phyloP scores from a whole-genome alignment of 2,113 vertebrate genomes.

The Acrocephalus arundinaceus region DNA sequence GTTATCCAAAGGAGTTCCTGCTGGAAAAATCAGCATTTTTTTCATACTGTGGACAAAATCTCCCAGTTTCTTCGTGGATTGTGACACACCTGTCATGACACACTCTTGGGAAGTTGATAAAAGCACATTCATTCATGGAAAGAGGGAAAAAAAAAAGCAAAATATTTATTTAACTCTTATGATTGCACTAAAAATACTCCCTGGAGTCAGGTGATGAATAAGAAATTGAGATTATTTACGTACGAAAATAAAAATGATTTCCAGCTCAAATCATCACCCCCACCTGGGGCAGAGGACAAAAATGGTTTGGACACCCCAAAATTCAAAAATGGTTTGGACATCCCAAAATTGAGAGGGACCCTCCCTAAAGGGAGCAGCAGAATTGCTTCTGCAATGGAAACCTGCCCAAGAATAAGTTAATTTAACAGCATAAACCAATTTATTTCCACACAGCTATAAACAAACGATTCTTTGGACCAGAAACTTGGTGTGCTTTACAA shows the following conservation, averaged over 20 bases:
- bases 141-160: background rate
- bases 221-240: background rate
- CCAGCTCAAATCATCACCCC: background rate
- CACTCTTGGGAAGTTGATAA: background rate
- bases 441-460: background rate
- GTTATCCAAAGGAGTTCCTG: background rate
- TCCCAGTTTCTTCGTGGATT: fast-evolving
- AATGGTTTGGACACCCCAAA: background rate
- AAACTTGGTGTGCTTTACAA: background rate
- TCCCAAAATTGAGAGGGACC: background rate
- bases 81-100: fast-evolving
- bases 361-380: background rate
- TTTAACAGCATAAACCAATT: background rate
- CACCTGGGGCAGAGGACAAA: fast-evolving
- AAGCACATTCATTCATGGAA: background rate
- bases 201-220: background rate
- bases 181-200: background rate
- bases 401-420: background rate
- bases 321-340: background rate
- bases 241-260: background rate
- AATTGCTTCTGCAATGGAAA: background rate
- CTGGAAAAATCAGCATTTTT: background rate
- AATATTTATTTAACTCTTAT: background rate
- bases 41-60: background rate
- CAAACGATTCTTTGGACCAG: background rate